A percentile compares a stretch with the other conserved stretches of the same genome.
phyloP scores from a whole-genome alignment of 1,140 invertebrate genomes.

The Bradysia coprophila region DNA sequence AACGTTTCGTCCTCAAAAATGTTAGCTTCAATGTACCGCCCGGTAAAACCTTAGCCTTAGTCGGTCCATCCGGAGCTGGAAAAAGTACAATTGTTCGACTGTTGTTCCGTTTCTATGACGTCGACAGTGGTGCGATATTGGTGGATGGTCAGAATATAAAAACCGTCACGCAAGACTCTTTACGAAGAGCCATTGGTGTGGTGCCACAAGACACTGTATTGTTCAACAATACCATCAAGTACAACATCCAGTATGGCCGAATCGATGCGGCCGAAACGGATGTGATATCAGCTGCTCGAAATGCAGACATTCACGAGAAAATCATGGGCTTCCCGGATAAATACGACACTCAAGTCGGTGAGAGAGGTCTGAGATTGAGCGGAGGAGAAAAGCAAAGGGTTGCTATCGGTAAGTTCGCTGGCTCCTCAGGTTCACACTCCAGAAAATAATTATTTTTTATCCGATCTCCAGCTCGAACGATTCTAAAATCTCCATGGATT shows the following conservation, averaged over 20 bases:
- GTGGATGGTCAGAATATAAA: conserved; percentile 64
- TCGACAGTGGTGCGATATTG: conserved; percentile 62
- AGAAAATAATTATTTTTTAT: too few species aligned
- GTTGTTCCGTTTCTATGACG: conserved; percentile 90
- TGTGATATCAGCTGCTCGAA: conserved; percentile 70
- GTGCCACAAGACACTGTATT: conserved; percentile 96
- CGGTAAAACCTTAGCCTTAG: conserved; percentile 83
- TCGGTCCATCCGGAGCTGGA: conserved; percentile 60
- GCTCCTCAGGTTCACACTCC: too few species aligned
- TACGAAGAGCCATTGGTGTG: conserved; percentile 64
- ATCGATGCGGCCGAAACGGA: conserved; percentile 60
- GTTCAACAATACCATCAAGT: conserved; percentile 88
- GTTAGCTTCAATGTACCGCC: conserved; percentile 70
- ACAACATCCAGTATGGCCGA: conserved; percentile 90
- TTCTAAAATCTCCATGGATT: conserved; percentile 73
- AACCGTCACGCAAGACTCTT: conserved; percentile 44
- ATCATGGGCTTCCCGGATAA: conserved; percentile 79
- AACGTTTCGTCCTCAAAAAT: conserved; percentile 63
- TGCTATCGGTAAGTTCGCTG: conserved; percentile 51
- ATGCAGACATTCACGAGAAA: conserved; percentile 85
- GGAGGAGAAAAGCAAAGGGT: conserved; percentile 90
- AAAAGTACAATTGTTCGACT: conserved; percentile 89
- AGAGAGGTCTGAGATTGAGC: conserved; percentile 57
- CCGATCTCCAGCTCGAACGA: conserved; percentile 39
- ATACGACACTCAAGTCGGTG: conserved; percentile 71